Evolutionary conservation across 2,113 vertebrate genomes (phyloP).

Genomic region (Theristicus caerulescens): DNA sequence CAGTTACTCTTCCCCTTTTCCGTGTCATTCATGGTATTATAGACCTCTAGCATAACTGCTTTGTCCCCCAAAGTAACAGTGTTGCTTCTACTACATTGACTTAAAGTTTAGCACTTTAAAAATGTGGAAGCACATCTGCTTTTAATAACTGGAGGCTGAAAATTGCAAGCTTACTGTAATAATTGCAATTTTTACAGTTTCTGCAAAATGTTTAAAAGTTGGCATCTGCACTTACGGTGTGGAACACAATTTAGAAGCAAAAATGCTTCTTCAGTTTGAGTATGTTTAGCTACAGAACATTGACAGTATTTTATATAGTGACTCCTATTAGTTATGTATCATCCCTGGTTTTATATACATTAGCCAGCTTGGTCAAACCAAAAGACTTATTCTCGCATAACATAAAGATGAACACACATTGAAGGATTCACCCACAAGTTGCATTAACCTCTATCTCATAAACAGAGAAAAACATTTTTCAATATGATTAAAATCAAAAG

Average conservation of each 20-base stretch:
- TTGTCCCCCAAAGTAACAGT: not conserved
- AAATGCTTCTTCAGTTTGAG: not conserved
- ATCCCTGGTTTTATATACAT: not conserved
- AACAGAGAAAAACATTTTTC: not conserved
- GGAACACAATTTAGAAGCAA: not conserved
- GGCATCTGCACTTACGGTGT: rapidly evolving
- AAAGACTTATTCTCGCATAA: not conserved
- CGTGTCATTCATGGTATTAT: not conserved
- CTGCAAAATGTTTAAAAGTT: not conserved
- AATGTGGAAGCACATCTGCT: not conserved
- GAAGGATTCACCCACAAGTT: not conserved
- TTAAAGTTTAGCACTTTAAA: not conserved
- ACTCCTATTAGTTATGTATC: not conserved
- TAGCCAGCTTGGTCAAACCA: not conserved
- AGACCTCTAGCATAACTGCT: not conserved
- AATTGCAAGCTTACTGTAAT: not conserved
- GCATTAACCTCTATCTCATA: not conserved
- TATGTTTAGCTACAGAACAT: not conserved
- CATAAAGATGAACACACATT: not conserved
- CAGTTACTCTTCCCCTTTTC: not conserved
- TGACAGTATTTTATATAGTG: not conserved
- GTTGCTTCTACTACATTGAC: not conserved
- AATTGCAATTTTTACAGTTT: not conserved
- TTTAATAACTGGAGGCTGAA: not conserved
- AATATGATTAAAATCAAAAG: not conserved